Conservation (phyloP, 2,113 vertebrate genomes). For the Cygnus atratus region DNA sequence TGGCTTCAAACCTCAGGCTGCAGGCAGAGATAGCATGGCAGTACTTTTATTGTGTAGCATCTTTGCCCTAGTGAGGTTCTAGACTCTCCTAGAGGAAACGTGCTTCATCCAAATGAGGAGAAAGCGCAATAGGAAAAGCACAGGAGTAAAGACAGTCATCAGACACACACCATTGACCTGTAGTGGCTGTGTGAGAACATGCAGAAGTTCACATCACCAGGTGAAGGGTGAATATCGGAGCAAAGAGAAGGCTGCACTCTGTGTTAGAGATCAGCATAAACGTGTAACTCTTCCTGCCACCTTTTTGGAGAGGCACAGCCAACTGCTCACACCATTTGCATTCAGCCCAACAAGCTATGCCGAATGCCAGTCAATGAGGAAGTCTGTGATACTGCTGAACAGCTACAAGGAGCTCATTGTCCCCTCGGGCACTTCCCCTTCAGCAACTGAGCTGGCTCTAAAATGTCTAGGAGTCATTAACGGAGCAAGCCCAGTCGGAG, state of each 20-base stretch:
- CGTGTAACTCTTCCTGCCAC: background rate
- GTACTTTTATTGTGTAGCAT: background rate
- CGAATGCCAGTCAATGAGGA: background rate
- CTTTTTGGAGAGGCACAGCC: background rate
- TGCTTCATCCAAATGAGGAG: background rate
- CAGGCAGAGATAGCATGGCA: background rate
- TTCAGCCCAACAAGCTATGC: background rate
- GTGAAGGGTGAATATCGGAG: background rate
- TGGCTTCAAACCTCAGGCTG: background rate
- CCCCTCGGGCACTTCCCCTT: background rate
- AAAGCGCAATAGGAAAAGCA: background rate
- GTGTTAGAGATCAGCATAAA: background rate
- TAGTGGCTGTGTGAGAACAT: background rate
- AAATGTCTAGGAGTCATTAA: background rate
- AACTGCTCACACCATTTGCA: background rate
- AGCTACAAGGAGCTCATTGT: constrained; percentile 40
- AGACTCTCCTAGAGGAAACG: background rate
- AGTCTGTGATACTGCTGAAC: background rate
- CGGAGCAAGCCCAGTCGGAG: background rate
- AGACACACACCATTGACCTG: background rate
- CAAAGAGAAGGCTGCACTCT: background rate
- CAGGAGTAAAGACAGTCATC: background rate
- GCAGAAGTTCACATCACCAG: background rate
- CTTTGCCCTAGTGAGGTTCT: background rate
- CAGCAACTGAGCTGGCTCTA: constrained; percentile 8